Conservation (phyloP, 2,888 invertebrate species). For the Leucophenga montana region DNA sequence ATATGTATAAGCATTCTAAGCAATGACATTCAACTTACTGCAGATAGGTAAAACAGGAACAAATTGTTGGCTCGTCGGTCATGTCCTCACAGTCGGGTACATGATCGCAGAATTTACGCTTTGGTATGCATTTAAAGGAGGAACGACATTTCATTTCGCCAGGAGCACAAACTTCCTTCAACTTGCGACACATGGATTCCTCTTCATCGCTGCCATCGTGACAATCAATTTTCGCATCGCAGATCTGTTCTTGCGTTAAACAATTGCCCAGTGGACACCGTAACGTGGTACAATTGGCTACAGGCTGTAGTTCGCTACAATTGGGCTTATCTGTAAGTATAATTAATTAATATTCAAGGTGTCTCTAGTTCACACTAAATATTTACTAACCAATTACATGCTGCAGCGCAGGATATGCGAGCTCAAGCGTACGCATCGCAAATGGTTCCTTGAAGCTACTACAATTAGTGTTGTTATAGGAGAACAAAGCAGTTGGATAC, state of each 20-base stretch:
- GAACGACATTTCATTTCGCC: slow-evolving; percentile 79
- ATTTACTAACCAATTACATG: slow-evolving; percentile 61
- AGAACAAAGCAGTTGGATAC: slow-evolving; percentile 82
- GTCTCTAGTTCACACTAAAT: neutral
- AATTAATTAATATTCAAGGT: too few relatives aligned
- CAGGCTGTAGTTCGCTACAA: slow-evolving; percentile 54
- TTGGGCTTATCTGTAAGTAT: slow-evolving; percentile 56
- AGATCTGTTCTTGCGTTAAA: slow-evolving; percentile 76
- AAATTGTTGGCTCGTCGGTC: slow-evolving; percentile 80
- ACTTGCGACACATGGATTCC: slow-evolving; percentile 56
- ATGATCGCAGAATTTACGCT: slow-evolving; percentile 81
- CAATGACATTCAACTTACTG: slow-evolving; percentile 61
- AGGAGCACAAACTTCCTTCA: slow-evolving; percentile 74
- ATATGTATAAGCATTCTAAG: neutral
- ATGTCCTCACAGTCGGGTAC: slow-evolving; percentile 81
- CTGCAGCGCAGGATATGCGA: slow-evolving; percentile 60
- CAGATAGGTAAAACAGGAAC: slow-evolving; percentile 80
- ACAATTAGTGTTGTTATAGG: slow-evolving; percentile 75
- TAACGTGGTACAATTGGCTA: slow-evolving; percentile 75
- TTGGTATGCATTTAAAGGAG: slow-evolving; percentile 80
- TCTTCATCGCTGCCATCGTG: slow-evolving; percentile 81
- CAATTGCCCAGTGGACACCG: slow-evolving; percentile 83
- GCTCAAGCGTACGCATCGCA: slow-evolving; percentile 56
- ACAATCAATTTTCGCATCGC: slow-evolving; percentile 82
- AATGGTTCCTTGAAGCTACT: slow-evolving; percentile 63